A percentile compares a stretch with the other conserved stretches of the same genome.
Conservation (phyloP, 2,888 invertebrate genomes). For the Polydesmus complanatus region DNA sequence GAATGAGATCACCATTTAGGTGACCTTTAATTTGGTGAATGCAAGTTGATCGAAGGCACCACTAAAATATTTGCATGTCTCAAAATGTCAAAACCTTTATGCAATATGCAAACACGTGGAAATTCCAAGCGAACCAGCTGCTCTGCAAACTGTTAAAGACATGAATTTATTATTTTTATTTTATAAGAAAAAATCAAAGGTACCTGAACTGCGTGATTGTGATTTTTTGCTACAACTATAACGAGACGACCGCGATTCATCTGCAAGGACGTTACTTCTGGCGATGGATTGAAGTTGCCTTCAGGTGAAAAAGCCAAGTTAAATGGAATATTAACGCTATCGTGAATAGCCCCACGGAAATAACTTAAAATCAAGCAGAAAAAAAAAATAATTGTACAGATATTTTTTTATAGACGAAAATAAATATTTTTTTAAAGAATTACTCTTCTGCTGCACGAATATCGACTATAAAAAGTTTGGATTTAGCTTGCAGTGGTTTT, state of each 20-base stretch:
- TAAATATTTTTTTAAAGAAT: slow-evolving; percentile 33
- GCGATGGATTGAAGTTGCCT: slow-evolving; percentile 49
- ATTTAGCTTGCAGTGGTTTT: slow-evolving; percentile 28
- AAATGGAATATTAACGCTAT: slow-evolving; percentile 79
- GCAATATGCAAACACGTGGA: slow-evolving; percentile 65
- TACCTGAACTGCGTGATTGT: slow-evolving; percentile 45
- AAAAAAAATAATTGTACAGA: slow-evolving; percentile 1
- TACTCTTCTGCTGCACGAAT: slow-evolving; percentile 51
- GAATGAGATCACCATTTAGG: background rate
- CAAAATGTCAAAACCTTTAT: slow-evolving; percentile 73
- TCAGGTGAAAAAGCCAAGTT: slow-evolving; percentile 57
- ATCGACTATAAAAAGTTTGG: slow-evolving; percentile 50
- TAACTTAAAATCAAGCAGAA: slow-evolving; percentile 42
- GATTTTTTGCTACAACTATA: slow-evolving; percentile 59
- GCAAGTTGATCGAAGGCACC: slow-evolving; percentile 30
- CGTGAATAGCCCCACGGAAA: slow-evolving; percentile 59
- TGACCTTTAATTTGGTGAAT: background rate
- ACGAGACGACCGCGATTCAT: slow-evolving; percentile 51
- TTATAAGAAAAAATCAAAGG: background rate
- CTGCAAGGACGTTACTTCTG: slow-evolving; percentile 38
- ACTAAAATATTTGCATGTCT: slow-evolving; percentile 35
- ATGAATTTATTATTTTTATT: slow-evolving; percentile 15
- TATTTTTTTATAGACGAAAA: background rate
- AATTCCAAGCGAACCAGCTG: slow-evolving; percentile 65
- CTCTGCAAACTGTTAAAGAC: slow-evolving; percentile 56